phyloP scores from a whole-genome alignment of 2,888 invertebrate species.

The Eumerus sabulonum region DNA sequence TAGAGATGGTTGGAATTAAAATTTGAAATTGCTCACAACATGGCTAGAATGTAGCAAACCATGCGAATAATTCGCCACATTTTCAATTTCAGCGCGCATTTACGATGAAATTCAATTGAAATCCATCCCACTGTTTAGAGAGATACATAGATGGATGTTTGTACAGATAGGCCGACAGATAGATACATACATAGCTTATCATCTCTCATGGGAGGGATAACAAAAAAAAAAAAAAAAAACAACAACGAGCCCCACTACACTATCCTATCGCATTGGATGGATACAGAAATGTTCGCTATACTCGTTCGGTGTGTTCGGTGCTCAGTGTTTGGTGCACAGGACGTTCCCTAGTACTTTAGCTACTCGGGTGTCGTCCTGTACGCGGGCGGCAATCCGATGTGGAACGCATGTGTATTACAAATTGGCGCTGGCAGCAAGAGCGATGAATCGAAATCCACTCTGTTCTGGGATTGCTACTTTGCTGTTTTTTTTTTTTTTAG shows the following conservation, averaged over 20 bases:
- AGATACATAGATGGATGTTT: background rate
- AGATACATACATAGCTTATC: slow-evolving; percentile 20
- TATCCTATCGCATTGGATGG: too few relatives aligned
- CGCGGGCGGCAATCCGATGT: slow-evolving; percentile 2
- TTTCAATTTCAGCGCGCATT: slow-evolving; percentile 61
- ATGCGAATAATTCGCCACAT: slow-evolving; percentile 53
- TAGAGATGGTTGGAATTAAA: too few relatives aligned
- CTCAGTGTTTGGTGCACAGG: too few relatives aligned
- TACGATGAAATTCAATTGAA: slow-evolving; percentile 65
- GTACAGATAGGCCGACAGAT: background rate
- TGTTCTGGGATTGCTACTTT: slow-evolving; percentile 22
- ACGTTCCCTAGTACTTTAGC: too few relatives aligned
- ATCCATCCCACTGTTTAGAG: slow-evolving; percentile 17
- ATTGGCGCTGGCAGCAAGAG: slow-evolving; percentile 42
- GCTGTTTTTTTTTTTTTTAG: slow-evolving; percentile 6
- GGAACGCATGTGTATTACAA: slow-evolving; percentile 65
- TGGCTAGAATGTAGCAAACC: slow-evolving; percentile 22
- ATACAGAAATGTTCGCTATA: slow-evolving; percentile 41
- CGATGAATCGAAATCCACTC: slow-evolving; percentile 51
- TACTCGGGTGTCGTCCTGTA: slow-evolving; percentile 4
- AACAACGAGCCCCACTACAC: too few relatives aligned
- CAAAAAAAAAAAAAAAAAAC: too few relatives aligned
- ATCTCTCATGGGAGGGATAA: slow-evolving; percentile 33
- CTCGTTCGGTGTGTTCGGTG: too few relatives aligned
- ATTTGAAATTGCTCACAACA: background rate